A percentile compares a stretch with the other conserved stretches of the same genome.
phyloP scores from a whole-genome alignment of 2,113 vertebrate genomes.

The Trinectes maculatus region DNA sequence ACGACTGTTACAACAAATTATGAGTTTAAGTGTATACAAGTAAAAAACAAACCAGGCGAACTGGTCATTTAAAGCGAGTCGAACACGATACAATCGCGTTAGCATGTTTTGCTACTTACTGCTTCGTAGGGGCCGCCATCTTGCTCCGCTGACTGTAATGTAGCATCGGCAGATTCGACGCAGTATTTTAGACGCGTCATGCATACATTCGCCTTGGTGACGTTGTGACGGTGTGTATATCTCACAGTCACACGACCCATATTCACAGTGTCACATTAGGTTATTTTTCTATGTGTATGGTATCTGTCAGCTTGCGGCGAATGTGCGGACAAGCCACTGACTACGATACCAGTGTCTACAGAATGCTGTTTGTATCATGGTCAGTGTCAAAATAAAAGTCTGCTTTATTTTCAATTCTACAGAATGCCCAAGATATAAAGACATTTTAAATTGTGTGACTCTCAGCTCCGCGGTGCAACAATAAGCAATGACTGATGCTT shows the following conservation, averaged over 20 bases:
- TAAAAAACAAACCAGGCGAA: neutral
- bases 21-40: rapidly evolving
- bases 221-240: no score
- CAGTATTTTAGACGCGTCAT: neutral
- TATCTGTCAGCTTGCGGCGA: neutral
- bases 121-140: constrained; percentile 76
- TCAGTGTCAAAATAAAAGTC: no score
- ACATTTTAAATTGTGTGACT: no score
- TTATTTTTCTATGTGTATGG: rapidly evolving
- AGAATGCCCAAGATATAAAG: no score
- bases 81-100: neutral
- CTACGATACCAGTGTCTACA: no score
- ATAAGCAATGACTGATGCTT: neutral
- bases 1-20: neutral
- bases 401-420: no score
- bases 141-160: constrained; percentile 43
- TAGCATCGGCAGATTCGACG: constrained; percentile 63
- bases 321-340: constrained; percentile 11
- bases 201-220: no score
- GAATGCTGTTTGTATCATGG: no score
- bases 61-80: neutral
- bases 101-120: constrained; percentile 65
- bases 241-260: no score
- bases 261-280: no score
- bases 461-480: no score